These are phyloP conservation scores for Melinaea menophilus DNA, from an alignment of 2,888 invertebrate genomes.

Conservation along the genomic window DNA sequence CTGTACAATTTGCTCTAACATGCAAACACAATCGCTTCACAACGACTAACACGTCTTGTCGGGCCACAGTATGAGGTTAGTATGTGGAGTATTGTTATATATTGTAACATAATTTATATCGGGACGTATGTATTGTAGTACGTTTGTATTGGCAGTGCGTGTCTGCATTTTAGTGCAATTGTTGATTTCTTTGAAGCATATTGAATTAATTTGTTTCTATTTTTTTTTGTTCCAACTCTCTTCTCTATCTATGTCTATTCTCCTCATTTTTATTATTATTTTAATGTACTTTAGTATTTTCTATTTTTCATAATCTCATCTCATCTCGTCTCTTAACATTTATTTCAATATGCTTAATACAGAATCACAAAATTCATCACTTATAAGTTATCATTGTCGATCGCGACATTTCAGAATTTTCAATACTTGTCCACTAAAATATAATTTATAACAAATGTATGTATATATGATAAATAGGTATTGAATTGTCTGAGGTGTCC, in stretches of 20 bases:
- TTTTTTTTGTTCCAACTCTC: slow-evolving; percentile 26
- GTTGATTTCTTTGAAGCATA: slow-evolving; percentile 69
- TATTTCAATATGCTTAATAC: slow-evolving; percentile 74
- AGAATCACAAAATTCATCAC: slow-evolving; percentile 62
- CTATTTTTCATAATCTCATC: slow-evolving; percentile 12
- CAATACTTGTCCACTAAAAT: slow-evolving; percentile 35
- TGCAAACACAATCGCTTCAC: slow-evolving; percentile 79
- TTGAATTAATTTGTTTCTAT: slow-evolving; percentile 58
- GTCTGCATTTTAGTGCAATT: slow-evolving; percentile 79
- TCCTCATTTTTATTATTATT: slow-evolving; percentile 30
- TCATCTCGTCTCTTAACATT: slow-evolving; percentile 38
- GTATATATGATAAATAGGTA: slow-evolving; percentile 20
- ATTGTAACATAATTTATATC: slow-evolving; percentile 73
- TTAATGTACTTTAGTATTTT: neutral
- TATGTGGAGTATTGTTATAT: slow-evolving; percentile 68
- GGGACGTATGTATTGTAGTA: slow-evolving; percentile 58
- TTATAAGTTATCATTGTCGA: slow-evolving; percentile 55
- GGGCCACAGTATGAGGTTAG: slow-evolving; percentile 75
- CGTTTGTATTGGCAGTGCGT: slow-evolving; percentile 72
- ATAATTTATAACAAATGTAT: slow-evolving; percentile 16
- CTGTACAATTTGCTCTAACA: slow-evolving; percentile 78
- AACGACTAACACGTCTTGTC: slow-evolving; percentile 76
- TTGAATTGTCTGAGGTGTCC: slow-evolving; percentile 60
- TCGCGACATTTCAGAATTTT: slow-evolving; percentile 57
- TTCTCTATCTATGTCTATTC: slow-evolving; percentile 17